Percentiles rank a stretch among this genome's conserved stretches.
Evolutionary conservation across 2,113 vertebrate species (phyloP).

Genomic region (Cavia porcellus): DNA sequence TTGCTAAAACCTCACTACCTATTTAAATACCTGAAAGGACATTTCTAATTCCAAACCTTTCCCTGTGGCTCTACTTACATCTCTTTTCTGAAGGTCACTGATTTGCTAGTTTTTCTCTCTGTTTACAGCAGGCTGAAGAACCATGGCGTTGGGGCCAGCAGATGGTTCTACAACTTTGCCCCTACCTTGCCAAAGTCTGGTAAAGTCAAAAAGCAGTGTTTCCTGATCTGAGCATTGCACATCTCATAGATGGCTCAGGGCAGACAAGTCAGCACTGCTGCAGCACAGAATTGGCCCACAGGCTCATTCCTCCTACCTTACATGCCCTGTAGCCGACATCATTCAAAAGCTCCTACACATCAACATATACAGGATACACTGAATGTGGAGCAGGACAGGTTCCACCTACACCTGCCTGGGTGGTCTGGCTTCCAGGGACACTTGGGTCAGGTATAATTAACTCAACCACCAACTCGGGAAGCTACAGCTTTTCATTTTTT

Average conservation of each 20-base stretch:
- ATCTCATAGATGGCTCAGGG: not conserved
- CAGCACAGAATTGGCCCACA: rapidly evolving
- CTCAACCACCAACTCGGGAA: not conserved
- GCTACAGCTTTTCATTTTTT: not conserved
- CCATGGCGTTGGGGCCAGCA: rapidly evolving
- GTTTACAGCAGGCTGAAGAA: not conserved
- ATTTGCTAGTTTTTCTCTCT: not conserved
- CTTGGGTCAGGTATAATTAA: not conserved
- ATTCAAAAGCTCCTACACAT: not conserved
- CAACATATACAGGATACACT: not conserved
- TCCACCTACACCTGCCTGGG: rapidly evolving
- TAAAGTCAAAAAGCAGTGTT: not conserved
- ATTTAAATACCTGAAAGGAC: not conserved
- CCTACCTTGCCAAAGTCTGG: not conserved
- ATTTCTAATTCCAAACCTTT: not conserved
- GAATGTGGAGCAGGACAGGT: rapidly evolving
- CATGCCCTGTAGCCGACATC: rapidly evolving
- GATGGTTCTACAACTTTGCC: not conserved
- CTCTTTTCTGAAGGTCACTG: not conserved
- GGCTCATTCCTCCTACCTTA: not conserved
- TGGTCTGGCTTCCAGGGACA: not conserved
- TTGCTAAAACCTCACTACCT: not conserved
- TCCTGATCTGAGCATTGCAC: not conserved
- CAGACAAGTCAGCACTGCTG: not conserved
- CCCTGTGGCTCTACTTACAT: not conserved